Evolutionary conservation across 2,113 vertebrate species (phyloP).

Genomic region (Upupa epops): DNA sequence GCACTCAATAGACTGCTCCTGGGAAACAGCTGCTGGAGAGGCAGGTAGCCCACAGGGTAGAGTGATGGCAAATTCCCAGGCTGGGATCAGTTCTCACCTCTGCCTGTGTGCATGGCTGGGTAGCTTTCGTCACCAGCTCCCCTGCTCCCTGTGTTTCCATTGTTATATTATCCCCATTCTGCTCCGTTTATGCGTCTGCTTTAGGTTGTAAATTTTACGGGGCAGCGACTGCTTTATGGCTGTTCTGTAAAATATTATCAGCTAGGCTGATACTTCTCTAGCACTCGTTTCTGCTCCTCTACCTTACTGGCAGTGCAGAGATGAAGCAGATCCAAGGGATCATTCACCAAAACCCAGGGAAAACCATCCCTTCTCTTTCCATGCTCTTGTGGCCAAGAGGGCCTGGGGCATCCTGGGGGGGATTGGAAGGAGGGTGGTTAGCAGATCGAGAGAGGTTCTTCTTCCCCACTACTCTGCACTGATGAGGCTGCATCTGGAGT

Average conservation of each 20-base stretch:
- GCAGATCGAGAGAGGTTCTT: too few relatives aligned
- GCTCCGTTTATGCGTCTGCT: constrained; percentile 42
- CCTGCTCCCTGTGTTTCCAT: background rate
- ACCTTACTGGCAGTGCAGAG: background rate
- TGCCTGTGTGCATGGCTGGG: background rate
- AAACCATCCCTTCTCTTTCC: background rate
- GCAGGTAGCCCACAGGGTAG: background rate
- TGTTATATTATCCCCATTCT: constrained; percentile 18
- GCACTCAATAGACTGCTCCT: background rate
- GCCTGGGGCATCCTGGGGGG: too few relatives aligned
- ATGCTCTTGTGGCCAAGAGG: too few relatives aligned
- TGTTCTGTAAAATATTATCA: constrained; percentile 42
- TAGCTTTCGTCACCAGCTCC: constrained; percentile 6
- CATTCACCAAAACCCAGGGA: background rate
- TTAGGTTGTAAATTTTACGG: constrained; percentile 55
- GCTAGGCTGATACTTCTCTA: background rate
- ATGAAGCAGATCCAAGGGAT: background rate
- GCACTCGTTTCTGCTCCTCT: background rate
- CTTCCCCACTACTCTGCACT: too few relatives aligned
- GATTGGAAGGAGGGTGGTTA: too few relatives aligned
- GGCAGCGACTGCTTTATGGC: constrained; percentile 33
- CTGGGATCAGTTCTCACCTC: background rate
- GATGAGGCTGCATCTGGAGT: too few relatives aligned
- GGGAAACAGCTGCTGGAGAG: background rate
- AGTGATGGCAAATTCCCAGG: background rate